A percentile compares a stretch with the other conserved stretches of the same genome.
Evolutionary conservation across 1,140 invertebrate species (phyloP).

Genomic region (Philotrypesis tridentata): DNA sequence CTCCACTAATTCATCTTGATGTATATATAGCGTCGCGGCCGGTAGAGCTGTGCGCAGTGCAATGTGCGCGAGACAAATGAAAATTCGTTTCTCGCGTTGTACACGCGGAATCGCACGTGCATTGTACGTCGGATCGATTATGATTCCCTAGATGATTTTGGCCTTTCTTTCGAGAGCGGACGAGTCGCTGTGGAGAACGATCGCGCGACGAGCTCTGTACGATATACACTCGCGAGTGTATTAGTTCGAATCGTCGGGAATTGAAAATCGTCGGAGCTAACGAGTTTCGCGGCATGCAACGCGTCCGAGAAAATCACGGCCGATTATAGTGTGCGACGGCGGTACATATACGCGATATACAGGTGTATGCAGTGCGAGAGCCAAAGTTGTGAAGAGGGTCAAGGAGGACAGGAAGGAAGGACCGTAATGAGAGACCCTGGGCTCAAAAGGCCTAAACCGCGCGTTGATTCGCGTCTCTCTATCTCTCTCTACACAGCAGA

Average conservation of each 20-base stretch:
- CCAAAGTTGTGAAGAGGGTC: constrained; percentile 36
- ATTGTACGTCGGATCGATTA: neutral
- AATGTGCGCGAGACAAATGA: no score
- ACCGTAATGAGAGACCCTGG: constrained; percentile 37
- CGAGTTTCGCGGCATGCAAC: constrained; percentile 32
- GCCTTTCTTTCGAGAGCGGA: no score
- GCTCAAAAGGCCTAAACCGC: constrained; percentile 3
- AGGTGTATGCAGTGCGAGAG: neutral
- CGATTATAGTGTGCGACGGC: neutral
- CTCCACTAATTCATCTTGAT: constrained; percentile 3
- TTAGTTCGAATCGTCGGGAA: constrained; percentile 25
- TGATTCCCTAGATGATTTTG: no score
- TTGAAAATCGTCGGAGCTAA: constrained; percentile 42
- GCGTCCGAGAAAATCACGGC: constrained; percentile 29
- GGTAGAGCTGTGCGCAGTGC: neutral
- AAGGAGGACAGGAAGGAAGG: constrained; percentile 40
- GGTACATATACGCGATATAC: no score
- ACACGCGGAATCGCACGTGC: no score
- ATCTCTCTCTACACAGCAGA: no score
- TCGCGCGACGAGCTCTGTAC: no score
- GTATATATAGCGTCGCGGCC: neutral
- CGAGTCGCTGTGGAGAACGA: no score
- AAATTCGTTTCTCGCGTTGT: no score
- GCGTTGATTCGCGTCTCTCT: constrained; percentile 11
- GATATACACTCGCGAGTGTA: no score